Evolutionary conservation across 2,113 vertebrate genomes (phyloP), one percentile per base, ranked within the genome.

Genomic region (Grantiella picta): DNA sequence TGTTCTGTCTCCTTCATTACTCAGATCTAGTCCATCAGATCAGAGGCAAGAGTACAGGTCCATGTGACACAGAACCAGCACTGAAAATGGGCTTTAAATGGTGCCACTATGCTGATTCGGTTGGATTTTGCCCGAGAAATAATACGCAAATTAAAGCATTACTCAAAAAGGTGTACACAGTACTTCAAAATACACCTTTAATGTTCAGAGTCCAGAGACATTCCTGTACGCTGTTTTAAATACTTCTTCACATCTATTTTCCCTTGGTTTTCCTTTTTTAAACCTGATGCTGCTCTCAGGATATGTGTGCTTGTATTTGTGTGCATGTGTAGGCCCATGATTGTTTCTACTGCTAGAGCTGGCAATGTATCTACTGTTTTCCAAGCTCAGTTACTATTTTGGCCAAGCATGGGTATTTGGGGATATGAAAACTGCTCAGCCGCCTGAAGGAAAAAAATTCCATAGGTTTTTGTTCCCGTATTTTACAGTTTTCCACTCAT

Each of bases 71-170:
- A 76, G 42, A 86, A 61, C 23, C 45, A 60, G 36, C 38, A 73
- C 4, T 91, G 72, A 90, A 94, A 85, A 92, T 78, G 91, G 90
- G 66, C 72, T 95, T 96, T 94, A 85, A 94, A 82, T 89, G 88
- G 94, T 91, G 66, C 73, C 90, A 81, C 66, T 64, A 80, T 79
- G 47, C 95, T 82, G 94, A 96, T 92, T 97, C 72, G 72, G 75
- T 81, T 94, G 85, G 82, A 92, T 91, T 97, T 96, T 96, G 75
- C 77, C 94, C 90, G 52, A 81, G 78, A 96, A 94, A 84, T 65
- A 92, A 72, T 42, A 63, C 47, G 54, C 82, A 95, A 96, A 92
- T 91, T 80, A 89, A 97, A 97, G 91, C 89, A 75, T 86, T 95
- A 85, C 85, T 95, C 22, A 89, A 40, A 86, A 42, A 77, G 45